phyloP scores from a whole-genome alignment of 2,113 vertebrate genomes.

The Psammodynastes pulverulentus region DNA sequence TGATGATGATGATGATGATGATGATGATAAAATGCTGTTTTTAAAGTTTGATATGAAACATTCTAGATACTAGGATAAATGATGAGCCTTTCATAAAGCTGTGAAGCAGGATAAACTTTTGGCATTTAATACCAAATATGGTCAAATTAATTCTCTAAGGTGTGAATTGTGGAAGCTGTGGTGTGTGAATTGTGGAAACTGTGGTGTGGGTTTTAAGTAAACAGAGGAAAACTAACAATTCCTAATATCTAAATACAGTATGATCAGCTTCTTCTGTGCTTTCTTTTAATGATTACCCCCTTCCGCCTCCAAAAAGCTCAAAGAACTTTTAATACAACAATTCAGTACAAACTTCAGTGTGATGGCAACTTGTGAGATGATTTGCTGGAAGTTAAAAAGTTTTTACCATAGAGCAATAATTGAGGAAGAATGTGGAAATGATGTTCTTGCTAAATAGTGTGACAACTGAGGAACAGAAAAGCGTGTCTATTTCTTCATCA shows the following conservation, averaged over 20 bases:
- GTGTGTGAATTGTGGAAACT: neutral
- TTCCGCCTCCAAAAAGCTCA: neutral
- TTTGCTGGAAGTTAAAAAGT: neutral
- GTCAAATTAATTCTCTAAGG: neutral
- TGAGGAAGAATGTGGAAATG: neutral
- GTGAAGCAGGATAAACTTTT: neutral
- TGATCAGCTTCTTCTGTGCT: neutral
- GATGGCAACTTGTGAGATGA: neutral
- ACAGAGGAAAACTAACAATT: neutral
- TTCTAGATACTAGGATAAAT: neutral
- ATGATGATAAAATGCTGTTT: no score
- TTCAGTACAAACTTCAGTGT: neutral
- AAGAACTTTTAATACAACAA: neutral
- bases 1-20: no score
- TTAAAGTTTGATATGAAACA: neutral
- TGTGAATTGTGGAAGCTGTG: no score
- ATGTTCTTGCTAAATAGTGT: neutral
- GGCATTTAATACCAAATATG: no score
- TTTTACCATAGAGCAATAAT: neutral
- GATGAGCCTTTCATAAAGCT: neutral
- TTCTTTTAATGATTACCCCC: neutral
- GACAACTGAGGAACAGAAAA: neutral
- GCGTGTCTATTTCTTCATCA: neutral
- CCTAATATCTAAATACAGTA: neutral
- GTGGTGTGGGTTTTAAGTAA: no score